Percentiles rank a stretch among this genome's conserved stretches.
phyloP scores from a whole-genome alignment of 2,113 vertebrate species.

The Picathartes gymnocephalus region DNA sequence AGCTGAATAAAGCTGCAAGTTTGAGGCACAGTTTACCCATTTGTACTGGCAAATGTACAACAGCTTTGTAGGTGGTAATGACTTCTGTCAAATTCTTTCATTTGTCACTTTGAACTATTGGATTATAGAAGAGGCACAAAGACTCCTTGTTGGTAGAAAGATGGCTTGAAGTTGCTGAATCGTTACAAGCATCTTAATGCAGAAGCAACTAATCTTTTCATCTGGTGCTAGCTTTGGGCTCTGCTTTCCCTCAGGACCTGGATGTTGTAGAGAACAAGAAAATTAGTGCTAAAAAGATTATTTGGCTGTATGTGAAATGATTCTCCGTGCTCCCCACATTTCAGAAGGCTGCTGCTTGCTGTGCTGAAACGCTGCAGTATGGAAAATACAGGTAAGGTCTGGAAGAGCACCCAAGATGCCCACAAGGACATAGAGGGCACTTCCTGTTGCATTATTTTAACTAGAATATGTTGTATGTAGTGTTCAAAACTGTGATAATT shows the following conservation, averaged over 20 bases:
- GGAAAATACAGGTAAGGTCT: not conserved
- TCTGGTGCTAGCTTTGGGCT: constrained; percentile 27
- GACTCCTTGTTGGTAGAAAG: constrained; percentile 9
- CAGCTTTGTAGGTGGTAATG: constrained; percentile 36
- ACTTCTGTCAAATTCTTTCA: constrained; percentile 40
- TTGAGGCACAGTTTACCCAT: constrained; percentile 13
- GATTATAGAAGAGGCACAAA: constrained; percentile 2
- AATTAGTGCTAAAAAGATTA: constrained; percentile 26
- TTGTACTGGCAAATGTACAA: not conserved
- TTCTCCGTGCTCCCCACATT: not conserved
- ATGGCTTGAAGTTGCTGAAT: constrained; percentile 44
- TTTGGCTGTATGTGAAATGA: not conserved
- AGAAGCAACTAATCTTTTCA: constrained; percentile 45
- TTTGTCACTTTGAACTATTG: constrained; percentile 29
- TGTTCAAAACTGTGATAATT: not conserved
- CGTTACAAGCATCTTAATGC: constrained; percentile 46
- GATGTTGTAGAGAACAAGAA: constrained; percentile 29
- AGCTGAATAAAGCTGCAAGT: not conserved
- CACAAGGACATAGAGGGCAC: not conserved
- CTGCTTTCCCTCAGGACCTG: constrained; percentile 22
- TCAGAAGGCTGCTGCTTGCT: not conserved
- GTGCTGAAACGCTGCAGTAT: not conserved
- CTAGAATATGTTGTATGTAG: not conserved
- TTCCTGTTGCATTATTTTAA: not conserved
- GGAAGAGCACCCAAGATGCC: not conserved